A percentile compares a stretch with the other conserved stretches of the same genome.
These are phyloP conservation scores for Nycticorax nycticorax DNA, from an alignment of 2,113 vertebrate genomes.

Conservation along the genomic window DNA sequence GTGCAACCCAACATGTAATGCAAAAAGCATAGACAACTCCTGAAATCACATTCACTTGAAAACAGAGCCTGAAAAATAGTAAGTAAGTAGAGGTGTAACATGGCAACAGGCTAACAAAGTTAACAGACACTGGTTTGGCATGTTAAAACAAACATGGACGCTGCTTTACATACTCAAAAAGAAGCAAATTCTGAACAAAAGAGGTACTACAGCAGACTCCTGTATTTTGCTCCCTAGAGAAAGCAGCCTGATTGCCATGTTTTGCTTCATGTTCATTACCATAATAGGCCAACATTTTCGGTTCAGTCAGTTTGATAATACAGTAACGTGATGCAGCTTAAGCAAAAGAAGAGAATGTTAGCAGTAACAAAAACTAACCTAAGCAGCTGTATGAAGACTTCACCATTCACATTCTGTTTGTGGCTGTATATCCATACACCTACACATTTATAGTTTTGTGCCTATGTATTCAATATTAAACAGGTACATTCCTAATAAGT, in stretches of 20 bases:
- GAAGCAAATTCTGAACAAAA: neutral
- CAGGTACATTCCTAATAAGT: constrained; percentile 34
- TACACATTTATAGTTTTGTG: neutral
- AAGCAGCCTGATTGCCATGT: neutral
- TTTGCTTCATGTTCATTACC: neutral
- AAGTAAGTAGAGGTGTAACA: neutral
- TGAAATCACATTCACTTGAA: neutral
- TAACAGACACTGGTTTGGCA: neutral
- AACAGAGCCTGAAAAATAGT: neutral
- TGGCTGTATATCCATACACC: neutral
- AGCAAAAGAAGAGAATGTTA: neutral
- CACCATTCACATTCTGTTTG: constrained; percentile 44
- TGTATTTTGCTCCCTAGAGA: neutral
- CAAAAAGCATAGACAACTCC: neutral
- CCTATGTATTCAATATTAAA: constrained; percentile 8
- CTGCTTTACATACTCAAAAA: neutral
- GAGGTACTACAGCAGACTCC: neutral
- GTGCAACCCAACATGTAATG: neutral
- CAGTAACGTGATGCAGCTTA: neutral
- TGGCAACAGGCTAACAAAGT: neutral
- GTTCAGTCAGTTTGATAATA: neutral
- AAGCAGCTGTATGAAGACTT: neutral
- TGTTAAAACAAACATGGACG: neutral
- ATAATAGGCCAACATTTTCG: neutral
- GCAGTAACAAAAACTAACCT: neutral